Conservation (phyloP, 2,888 invertebrate species). For the Polyommatus iphigenia region DNA sequence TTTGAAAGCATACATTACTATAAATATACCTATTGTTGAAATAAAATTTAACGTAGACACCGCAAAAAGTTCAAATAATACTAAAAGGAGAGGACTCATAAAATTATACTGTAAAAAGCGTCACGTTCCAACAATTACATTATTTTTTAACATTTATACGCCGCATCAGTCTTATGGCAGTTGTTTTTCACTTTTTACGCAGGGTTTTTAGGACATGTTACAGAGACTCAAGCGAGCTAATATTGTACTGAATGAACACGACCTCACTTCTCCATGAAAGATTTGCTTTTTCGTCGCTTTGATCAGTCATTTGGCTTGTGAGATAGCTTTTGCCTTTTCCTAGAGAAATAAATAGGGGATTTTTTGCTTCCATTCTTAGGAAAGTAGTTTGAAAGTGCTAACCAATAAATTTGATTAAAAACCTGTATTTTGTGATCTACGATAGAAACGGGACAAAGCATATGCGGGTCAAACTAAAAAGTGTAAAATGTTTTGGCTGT, state of each 20-base stretch:
- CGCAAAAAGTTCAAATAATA: constrained; percentile 1
- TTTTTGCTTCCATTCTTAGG: not conserved
- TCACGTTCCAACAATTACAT: constrained; percentile 16
- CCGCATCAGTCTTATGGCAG: constrained; percentile 5
- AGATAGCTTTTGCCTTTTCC: constrained; percentile 6
- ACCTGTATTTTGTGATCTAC: not conserved
- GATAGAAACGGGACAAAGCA: not conserved
- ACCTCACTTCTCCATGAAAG: constrained; percentile 10
- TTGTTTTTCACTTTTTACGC: constrained; percentile 12
- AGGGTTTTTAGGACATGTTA: not conserved
- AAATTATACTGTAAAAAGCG: constrained; percentile 3
- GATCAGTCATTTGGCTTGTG: constrained; percentile 11
- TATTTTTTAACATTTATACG: constrained; percentile 19
- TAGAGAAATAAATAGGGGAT: not conserved
- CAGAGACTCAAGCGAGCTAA: constrained; percentile 19
- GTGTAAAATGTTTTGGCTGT: not conserved
- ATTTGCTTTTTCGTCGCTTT: constrained; percentile 24
- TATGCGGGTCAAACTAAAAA: not conserved
- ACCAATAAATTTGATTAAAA: not conserved
- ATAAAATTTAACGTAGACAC: not conserved
- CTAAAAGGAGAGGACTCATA: not conserved
- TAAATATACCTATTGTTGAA: no score
- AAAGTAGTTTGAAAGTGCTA: not conserved
- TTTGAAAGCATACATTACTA: no score
- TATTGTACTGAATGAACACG: constrained; percentile 25